phyloP scores from a whole-genome alignment of 2,888 invertebrate species.

The Elmis aenea region DNA sequence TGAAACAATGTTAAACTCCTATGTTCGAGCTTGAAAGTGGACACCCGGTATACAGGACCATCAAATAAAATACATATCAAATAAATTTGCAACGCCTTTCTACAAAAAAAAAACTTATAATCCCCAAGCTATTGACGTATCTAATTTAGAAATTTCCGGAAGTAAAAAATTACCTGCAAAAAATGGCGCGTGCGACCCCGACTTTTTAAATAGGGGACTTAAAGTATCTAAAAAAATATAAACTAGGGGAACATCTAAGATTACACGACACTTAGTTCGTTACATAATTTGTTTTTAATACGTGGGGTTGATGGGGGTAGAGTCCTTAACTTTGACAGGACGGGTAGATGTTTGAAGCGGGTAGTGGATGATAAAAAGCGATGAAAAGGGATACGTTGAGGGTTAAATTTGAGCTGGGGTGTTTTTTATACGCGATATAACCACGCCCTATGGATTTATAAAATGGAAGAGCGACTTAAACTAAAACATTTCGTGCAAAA shows the following conservation, averaged over 20 bases:
- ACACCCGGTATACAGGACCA: too few relatives aligned
- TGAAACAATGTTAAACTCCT: too few relatives aligned
- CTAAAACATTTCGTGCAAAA: too few relatives aligned
- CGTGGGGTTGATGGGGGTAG: too few relatives aligned
- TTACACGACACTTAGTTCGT: conserved; percentile 16
- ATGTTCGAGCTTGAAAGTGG: too few relatives aligned
- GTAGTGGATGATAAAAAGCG: conserved; percentile 14
- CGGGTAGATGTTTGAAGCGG: too few relatives aligned
- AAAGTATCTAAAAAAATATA: conserved; percentile 12
- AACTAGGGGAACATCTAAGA: conserved; percentile 20
- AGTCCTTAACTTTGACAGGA: too few relatives aligned
- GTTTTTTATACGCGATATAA: conserved; percentile 27
- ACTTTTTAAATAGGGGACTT: conserved; percentile 21
- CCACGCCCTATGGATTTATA: conserved; percentile 22
- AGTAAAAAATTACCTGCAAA: conserved; percentile 22
- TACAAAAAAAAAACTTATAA: too few relatives aligned
- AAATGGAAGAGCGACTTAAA: conserved; percentile 24
- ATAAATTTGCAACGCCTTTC: too few relatives aligned
- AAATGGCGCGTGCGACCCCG: conserved; percentile 23
- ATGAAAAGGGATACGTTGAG: conserved; percentile 15
- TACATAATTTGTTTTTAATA: too few relatives aligned
- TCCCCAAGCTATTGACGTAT: conserved; percentile 8
- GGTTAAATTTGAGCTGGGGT: conserved; percentile 18
- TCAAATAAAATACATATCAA: too few relatives aligned
- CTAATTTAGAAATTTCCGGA: conserved; percentile 12